Base-by-base conservation (phyloP, 2,888 invertebrate species). In the Harpalus rufipes region DNA sequence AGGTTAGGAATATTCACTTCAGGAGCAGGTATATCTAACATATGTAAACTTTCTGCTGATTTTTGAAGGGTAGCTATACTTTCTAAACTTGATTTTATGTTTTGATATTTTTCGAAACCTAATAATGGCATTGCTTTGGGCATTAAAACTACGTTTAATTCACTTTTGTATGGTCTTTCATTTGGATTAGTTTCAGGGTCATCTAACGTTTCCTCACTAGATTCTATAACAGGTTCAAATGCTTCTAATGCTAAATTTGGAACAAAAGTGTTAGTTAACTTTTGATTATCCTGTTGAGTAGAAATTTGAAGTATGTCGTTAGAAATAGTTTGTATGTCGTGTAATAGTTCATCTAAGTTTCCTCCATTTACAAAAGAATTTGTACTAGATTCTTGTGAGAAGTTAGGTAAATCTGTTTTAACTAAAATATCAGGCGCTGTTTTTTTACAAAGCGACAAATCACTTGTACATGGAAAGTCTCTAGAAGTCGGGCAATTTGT, bases 341-440 rank as follows among this genome's bases (percentile, higher is more conserved):
- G 94, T 0, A 95, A 90, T 63, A 95, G 90, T 86, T 95, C 94
- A 87, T 95, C 95, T 59, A 95, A 91, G 88, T 95, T 95, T 0
- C 94, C 94, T 10, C 94, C 94, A 25, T 92, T 93, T 87, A 91
- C 91, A 89, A 92, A 92, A 59, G 91, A 89, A 80, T 65, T 51
- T 91, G 91, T 68, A 21, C 25, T 78, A 7, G 76, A 63, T 25
- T 84, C 78, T 79, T 78, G 78, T 5, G 78, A 84, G 21, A 61
- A 84, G 18, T 76, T 74, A 2, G 41, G 76, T 51, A 41, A 21
- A 58, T 85, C 85, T 6, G 80, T 85, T 85, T 85, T 79, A 5
- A 85, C 80, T 68, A 85, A 32, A 58, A 85, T 68, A 39, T 85
- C 85, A 7, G 80, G 76, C 2, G 79, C 56, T 1, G 85, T 85